Percentiles rank a stretch among this genome's conserved stretches.
Evolutionary conservation across 64 coral and sea anemone genomes (phyloP).

Genomic region (Pocillopora damicornis): DNA sequence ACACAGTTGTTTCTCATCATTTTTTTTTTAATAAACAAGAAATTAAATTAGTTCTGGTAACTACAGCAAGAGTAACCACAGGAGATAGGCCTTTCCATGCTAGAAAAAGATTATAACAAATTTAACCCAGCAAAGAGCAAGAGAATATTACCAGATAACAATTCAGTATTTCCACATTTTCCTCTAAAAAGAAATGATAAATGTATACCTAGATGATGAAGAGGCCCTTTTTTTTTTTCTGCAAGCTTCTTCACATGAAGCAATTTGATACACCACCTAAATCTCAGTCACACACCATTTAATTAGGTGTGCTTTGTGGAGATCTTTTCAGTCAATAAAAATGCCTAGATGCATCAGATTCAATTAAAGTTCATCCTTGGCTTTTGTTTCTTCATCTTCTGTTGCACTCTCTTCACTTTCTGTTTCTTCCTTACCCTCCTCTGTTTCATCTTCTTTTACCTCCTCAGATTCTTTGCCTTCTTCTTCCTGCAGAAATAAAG

Average conservation of each 20-base stretch:
- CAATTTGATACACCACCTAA: not conserved
- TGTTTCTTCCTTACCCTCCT: not conserved
- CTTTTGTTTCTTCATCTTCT: slow-evolving; percentile 60
- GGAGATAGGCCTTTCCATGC: not conserved
- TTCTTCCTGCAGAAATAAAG: not conserved
- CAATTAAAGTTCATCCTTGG: slow-evolving; percentile 68
- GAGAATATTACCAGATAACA: not conserved
- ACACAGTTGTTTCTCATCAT: not conserved
- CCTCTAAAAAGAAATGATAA: not conserved
- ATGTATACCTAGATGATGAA: not conserved
- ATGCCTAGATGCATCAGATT: slow-evolving; percentile 28
- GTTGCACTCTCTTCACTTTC: slow-evolving; percentile 36
- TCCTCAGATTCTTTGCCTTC: slow-evolving; percentile 66
- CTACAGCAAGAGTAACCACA: not conserved
- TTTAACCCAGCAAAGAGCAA: not conserved
- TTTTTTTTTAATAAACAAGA: slow-evolving; percentile 14
- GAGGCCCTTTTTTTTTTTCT: not conserved
- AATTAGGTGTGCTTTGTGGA: slow-evolving; percentile 1
- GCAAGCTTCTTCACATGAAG: not conserved
- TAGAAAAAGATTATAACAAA: not conserved
- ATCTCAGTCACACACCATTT: not conserved
- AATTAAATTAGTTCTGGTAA: slow-evolving; percentile 16
- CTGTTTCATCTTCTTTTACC: slow-evolving; percentile 43
- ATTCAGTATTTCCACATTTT: not conserved
- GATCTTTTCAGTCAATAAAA: slow-evolving; percentile 46